Evolutionary conservation across 2,888 invertebrate genomes (phyloP).

Genomic region (Automeris io): DNA sequence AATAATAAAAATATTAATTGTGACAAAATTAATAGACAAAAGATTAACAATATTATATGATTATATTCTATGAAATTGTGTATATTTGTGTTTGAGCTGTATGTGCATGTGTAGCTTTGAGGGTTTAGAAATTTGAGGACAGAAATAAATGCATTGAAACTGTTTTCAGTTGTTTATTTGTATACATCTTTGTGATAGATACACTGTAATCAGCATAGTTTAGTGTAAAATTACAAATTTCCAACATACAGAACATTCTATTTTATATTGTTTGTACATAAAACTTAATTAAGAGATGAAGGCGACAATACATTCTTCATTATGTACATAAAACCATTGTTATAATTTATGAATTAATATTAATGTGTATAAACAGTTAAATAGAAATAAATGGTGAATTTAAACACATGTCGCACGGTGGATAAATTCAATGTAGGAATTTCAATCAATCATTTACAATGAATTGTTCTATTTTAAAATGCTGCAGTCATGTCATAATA

Average conservation of each 20-base stretch:
- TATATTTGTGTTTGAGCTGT: too few species aligned
- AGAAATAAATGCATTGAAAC: not conserved
- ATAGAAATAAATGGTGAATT: not conserved
- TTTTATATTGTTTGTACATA: conserved; percentile 3
- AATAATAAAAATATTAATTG: too few species aligned
- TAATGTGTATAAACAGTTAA: not conserved
- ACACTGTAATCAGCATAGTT: conserved; percentile 38
- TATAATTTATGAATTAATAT: conserved; percentile 1
- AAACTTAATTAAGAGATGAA: conserved; percentile 6
- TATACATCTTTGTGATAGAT: conserved; percentile 46
- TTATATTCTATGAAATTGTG: too few species aligned
- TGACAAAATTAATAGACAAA: too few species aligned
- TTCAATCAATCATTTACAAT: not conserved
- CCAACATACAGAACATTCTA: conserved; percentile 16
- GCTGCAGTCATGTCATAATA: not conserved
- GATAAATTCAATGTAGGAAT: not conserved
- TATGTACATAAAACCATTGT: not conserved
- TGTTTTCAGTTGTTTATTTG: conserved; percentile 43
- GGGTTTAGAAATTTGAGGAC: too few species aligned
- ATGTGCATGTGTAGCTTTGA: not conserved
- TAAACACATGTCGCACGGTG: not conserved
- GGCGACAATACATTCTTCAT: not conserved
- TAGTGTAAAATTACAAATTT: conserved; percentile 59
- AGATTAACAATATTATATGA: too few species aligned
- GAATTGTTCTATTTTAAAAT: not conserved